These are phyloP conservation scores for Caenorhabditis brenneri DNA, from an alignment of 1,140 invertebrate genomes.

Conservation along the genomic window DNA sequence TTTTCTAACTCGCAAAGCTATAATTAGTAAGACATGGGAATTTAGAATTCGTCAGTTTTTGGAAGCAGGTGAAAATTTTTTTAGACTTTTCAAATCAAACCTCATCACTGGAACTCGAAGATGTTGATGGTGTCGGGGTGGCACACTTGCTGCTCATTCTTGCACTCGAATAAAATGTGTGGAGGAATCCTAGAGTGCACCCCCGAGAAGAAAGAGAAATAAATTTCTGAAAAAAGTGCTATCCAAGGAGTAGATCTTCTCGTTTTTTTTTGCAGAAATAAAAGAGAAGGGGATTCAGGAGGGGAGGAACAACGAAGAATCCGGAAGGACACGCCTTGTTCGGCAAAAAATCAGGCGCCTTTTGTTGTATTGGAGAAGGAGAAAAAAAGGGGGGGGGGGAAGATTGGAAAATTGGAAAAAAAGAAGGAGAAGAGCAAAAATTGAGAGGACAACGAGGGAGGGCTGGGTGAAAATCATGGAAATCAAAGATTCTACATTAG, in stretches of 20 bases:
- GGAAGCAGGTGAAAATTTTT: background rate
- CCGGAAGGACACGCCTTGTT: background rate
- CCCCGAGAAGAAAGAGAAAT: too few species aligned
- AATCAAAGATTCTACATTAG: too few species aligned
- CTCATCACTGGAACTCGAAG: conserved; percentile 13
- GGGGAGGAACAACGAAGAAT: background rate
- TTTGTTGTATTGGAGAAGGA: too few species aligned
- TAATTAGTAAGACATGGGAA: too few species aligned
- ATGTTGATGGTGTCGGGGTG: conserved; percentile 3
- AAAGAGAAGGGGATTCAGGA: background rate
- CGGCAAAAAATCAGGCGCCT: background rate
- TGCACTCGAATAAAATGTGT: background rate
- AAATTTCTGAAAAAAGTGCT: conserved; percentile 17
- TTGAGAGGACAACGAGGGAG: too few species aligned
- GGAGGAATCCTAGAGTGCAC: too few species aligned
- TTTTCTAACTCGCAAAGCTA: too few species aligned
- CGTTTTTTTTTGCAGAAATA: background rate
- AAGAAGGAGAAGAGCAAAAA: too few species aligned
- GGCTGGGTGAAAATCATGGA: too few species aligned
- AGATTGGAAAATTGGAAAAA: too few species aligned
- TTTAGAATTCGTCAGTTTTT: too few species aligned
- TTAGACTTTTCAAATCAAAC: background rate
- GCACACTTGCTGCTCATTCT: background rate
- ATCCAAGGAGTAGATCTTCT: background rate
- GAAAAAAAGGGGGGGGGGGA: too few species aligned